Evolutionary conservation across 1,140 invertebrate genomes (phyloP).

Genomic region (Neodiprion lecontei): DNA sequence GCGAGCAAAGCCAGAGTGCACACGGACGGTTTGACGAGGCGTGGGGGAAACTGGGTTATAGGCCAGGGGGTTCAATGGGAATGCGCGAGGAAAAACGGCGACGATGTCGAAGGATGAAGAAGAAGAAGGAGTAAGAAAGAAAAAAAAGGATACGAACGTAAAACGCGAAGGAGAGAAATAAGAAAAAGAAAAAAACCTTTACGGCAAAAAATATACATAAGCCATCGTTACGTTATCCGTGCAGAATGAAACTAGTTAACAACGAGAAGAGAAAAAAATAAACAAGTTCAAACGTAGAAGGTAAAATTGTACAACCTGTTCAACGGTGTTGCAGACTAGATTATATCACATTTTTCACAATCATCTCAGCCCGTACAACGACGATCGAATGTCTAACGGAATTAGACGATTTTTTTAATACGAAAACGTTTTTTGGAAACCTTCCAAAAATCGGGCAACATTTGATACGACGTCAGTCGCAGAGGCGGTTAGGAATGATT

Average conservation of each 20-base stretch:
- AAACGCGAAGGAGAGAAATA: neutral
- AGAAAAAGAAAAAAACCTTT: neutral
- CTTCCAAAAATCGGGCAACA: too few species aligned
- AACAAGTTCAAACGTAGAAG: neutral
- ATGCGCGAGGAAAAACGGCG: neutral
- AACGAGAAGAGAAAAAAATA: neutral
- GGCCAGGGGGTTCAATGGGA: conserved; percentile 9
- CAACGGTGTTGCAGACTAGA: neutral
- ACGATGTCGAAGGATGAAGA: neutral
- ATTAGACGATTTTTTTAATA: too few species aligned
- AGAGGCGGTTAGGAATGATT: too few species aligned
- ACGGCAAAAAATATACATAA: neutral
- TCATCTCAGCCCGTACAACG: too few species aligned
- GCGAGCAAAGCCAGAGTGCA: conserved; percentile 13
- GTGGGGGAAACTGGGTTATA: conserved; percentile 29
- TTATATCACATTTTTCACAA: too few species aligned
- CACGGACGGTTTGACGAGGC: neutral
- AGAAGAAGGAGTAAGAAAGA: neutral
- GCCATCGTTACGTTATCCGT: too few species aligned
- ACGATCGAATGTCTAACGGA: too few species aligned
- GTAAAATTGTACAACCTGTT: neutral
- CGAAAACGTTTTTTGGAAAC: too few species aligned
- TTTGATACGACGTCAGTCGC: too few species aligned
- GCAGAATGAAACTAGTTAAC: neutral
- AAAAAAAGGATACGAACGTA: neutral